These are phyloP conservation scores for Archocentrus centrarchus DNA, from an alignment of 2,113 vertebrate species.

Conservation along the genomic window DNA sequence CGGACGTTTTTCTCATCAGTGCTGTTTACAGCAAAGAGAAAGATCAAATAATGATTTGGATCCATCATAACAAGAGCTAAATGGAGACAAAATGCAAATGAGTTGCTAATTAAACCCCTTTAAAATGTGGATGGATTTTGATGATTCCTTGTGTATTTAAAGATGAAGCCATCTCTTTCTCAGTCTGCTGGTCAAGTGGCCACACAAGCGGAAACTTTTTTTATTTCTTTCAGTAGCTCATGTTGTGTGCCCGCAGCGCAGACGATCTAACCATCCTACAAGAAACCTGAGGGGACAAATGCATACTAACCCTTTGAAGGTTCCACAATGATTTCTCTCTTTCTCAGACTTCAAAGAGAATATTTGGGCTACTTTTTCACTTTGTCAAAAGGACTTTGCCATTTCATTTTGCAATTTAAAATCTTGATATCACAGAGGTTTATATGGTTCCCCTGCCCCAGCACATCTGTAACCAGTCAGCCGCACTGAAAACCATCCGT, in stretches of 20 bases:
- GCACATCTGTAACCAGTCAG: slow-evolving; percentile 1
- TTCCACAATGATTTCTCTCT: slow-evolving; percentile 40
- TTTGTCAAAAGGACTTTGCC: slow-evolving; percentile 35
- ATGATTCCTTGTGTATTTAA: slow-evolving; percentile 5
- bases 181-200: slow-evolving; percentile 25
- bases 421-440: slow-evolving; percentile 34
- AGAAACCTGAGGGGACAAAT: slow-evolving; percentile 38
- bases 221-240: background rate
- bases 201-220: slow-evolving; percentile 20
- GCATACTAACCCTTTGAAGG: slow-evolving; percentile 46
- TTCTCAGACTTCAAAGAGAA: slow-evolving; percentile 58
- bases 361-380: slow-evolving; percentile 28
- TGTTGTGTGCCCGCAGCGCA: background rate
- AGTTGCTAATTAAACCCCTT: slow-evolving; percentile 48
- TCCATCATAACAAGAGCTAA: slow-evolving; percentile 41
- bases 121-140: slow-evolving; percentile 37
- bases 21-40: slow-evolving; percentile 37
- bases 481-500: background rate
- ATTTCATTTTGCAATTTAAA: slow-evolving; percentile 42
- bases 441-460: background rate
- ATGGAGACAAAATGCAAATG: slow-evolving; percentile 54
- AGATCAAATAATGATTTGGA: slow-evolving; percentile 35
- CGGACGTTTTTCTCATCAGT: slow-evolving; percentile 8
- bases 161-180: background rate
- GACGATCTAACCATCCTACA: slow-evolving; percentile 16